A percentile compares a stretch with the other conserved stretches of the same genome.
These are phyloP conservation scores for Drosophila mimetica DNA, from an alignment of 2,888 invertebrate species.

Conservation along the genomic window DNA sequence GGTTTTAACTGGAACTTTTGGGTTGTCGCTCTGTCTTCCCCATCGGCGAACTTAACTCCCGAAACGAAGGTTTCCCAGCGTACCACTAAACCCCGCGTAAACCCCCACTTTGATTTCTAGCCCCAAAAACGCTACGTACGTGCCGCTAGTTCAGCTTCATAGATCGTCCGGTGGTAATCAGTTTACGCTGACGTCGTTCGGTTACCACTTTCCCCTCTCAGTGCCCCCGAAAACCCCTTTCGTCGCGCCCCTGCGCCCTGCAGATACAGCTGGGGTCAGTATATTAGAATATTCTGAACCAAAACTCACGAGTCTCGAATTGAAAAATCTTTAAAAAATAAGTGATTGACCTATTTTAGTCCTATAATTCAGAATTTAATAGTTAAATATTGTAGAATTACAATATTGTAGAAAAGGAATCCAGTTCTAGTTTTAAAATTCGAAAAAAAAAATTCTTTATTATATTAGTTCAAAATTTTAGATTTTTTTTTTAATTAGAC, in stretches of 20 bases:
- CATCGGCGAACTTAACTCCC: constrained; percentile 55
- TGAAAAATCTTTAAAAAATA: not conserved
- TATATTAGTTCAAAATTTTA: too few relatives aligned
- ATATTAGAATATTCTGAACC: not conserved
- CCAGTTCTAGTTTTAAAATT: too few relatives aligned
- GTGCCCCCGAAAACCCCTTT: not conserved
- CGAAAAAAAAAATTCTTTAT: too few relatives aligned
- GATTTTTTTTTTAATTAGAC: too few relatives aligned
- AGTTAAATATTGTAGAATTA: too few relatives aligned
- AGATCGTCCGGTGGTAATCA: constrained; percentile 66
- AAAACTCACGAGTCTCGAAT: not conserved
- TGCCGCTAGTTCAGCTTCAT: constrained; percentile 61
- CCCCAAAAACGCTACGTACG: constrained; percentile 49
- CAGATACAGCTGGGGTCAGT: constrained; percentile 6
- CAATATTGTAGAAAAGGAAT: too few relatives aligned
- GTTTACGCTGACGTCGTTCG: constrained; percentile 77
- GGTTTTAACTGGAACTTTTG: constrained; percentile 48
- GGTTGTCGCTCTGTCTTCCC: constrained; percentile 19
- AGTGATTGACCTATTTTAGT: too few relatives aligned
- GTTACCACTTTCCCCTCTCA: constrained; percentile 29
- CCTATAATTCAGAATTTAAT: too few relatives aligned
- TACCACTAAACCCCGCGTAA: constrained; percentile 4
- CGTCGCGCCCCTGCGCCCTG: constrained; percentile 9
- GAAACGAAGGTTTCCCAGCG: constrained; percentile 72
- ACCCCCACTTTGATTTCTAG: constrained; percentile 6